Conservation (phyloP, 2,888 invertebrate species). For the Himalopsyche kuldschensis region DNA sequence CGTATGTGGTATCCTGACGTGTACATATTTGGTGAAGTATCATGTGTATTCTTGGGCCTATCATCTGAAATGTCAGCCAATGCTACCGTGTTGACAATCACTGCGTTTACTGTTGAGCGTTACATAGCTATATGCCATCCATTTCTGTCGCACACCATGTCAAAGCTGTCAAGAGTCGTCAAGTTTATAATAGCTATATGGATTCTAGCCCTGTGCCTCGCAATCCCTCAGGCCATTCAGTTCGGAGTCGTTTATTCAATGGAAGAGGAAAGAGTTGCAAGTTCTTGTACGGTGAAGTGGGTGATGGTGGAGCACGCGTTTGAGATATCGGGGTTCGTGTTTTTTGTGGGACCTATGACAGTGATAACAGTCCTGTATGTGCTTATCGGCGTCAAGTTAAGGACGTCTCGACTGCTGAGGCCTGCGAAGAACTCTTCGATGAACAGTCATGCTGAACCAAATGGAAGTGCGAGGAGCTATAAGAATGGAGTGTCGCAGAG, state of each 20-base stretch:
- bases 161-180: conserved; percentile 79
- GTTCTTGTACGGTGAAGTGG: conserved; percentile 63
- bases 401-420: conserved; percentile 65
- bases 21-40: conserved; percentile 74
- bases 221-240: conserved; percentile 79
- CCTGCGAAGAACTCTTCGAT: conserved; percentile 60
- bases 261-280: conserved; percentile 55
- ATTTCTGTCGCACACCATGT: conserved; percentile 80
- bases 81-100: conserved; percentile 83
- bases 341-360: conserved; percentile 86
- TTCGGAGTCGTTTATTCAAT: conserved; percentile 68
- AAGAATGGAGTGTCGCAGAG: conserved; percentile 62
- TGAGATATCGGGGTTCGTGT: conserved; percentile 77
- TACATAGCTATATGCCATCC: conserved; percentile 88
- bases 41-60: conserved; percentile 74
- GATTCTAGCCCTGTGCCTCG: conserved; percentile 73
- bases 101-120: conserved; percentile 86
- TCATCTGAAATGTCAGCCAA: conserved; percentile 85
- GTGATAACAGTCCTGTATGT: conserved; percentile 81
- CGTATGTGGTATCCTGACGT: conserved; percentile 73
- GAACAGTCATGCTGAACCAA: conserved; percentile 51
- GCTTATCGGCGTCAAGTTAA: conserved; percentile 72
- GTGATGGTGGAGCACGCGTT: conserved; percentile 69
- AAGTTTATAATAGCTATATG: conserved; percentile 77
- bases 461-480: conserved; percentile 51